Base-by-base conservation (phyloP, 1,140 invertebrate species). In the Polyergus mexicanus region DNA sequence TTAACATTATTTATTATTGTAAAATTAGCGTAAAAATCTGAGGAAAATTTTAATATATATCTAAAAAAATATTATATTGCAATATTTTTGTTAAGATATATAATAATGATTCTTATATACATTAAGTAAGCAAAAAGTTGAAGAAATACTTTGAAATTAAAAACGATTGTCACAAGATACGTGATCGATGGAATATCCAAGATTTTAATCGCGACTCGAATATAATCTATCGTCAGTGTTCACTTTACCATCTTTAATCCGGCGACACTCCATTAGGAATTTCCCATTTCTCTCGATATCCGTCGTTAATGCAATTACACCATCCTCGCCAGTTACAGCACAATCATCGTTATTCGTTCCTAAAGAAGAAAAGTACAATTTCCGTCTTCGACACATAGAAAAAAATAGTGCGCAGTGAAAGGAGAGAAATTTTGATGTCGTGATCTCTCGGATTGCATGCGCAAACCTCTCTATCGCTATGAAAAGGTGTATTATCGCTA, bases 201-300 rank as follows among this genome's bases (percentile, higher is more conserved):
- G 47, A 75, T 74, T 88, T 68, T 84, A 86, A 89, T 88, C 65
- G n/a, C 16, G 74, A 63, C 71, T 75, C 76, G 22, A 13, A 11
- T 81, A 41, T 78, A 72, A 86, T 85, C 25, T 32, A 28, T 28
- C 25, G 38, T 56, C 38, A 63, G 51, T 47, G 56, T 84, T 75
- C 74, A 86, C 74, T 65, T 0, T 47, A 90, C 88, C 81, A 91
- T 92, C 90, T 90, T 92, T 91, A 90, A 92, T 84, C 56, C 16
- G 74, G 56, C 87, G 56, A 85, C 90, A 91, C 92, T 92, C 87
- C 86, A 47, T 63, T 56, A 72, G 25, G 71, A 77, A 86, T 91
- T 89, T 90, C 89, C 90, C 88, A 88, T 87, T 92, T 87, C 86
- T 72, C 72, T 78, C 69, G 78, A 78, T 38, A 35, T 69, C 38